Conservation (phyloP, 1,140 invertebrate genomes). For the Pararge aegeria region DNA sequence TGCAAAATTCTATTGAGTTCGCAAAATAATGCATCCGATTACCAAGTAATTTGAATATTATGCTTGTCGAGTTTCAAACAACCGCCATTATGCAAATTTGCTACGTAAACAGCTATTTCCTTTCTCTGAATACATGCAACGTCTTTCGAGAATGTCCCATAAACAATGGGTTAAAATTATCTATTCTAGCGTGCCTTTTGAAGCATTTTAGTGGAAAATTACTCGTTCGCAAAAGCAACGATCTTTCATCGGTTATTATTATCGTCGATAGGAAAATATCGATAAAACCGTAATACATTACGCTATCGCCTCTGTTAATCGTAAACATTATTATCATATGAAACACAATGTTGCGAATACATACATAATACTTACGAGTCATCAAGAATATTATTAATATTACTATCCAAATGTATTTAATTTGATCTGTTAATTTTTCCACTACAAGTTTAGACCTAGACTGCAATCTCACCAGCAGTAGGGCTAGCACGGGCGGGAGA, state of each 20-base stretch:
- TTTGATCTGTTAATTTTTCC: too few species aligned
- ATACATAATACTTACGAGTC: background rate
- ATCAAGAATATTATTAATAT: too few species aligned
- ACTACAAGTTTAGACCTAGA: too few species aligned
- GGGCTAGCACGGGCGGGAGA: too few species aligned
- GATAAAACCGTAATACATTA: conserved; percentile 3
- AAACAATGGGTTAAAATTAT: conserved; percentile 9
- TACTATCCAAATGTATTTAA: too few species aligned
- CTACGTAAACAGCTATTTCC: conserved; percentile 8
- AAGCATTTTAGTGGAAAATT: conserved; percentile 7
- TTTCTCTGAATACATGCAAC: conserved; percentile 1
- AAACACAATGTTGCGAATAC: background rate
- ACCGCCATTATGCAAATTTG: conserved; percentile 10
- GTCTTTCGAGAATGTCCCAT: conserved; percentile 16
- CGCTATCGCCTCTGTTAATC: background rate
- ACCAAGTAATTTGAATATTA: background rate
- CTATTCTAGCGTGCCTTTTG: conserved; percentile 6
- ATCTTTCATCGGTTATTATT: background rate
- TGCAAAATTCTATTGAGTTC: background rate
- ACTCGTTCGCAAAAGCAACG: background rate
- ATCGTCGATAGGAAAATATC: conserved; percentile 5
- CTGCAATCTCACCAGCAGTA: too few species aligned
- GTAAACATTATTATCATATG: conserved; percentile 4
- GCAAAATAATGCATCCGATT: conserved; percentile 3
- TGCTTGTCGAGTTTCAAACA: conserved; percentile 10